Evolutionary conservation across 1,140 invertebrate species (phyloP).

Genomic region (Plutomurus gul): DNA sequence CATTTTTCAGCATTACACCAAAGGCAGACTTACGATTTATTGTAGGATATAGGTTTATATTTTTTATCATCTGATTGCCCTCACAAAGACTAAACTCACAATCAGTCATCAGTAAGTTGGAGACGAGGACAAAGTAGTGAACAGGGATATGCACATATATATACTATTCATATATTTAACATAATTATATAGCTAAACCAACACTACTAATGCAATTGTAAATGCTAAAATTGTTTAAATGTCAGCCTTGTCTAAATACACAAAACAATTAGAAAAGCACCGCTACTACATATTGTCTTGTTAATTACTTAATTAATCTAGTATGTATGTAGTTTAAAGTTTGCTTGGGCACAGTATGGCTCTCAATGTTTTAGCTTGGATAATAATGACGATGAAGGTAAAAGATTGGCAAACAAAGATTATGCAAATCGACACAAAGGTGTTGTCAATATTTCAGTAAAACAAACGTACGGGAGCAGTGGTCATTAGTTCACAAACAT

Average conservation of each 20-base stretch:
- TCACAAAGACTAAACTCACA: conserved; percentile 17
- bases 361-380: too few relatives aligned
- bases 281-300: too few relatives aligned
- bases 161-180: background rate
- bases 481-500: too few relatives aligned
- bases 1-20: background rate
- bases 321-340: background rate
- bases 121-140: background rate
- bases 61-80: conserved; percentile 15
- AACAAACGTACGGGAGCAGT: too few relatives aligned
- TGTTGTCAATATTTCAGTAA: too few relatives aligned
- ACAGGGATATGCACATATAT: background rate
- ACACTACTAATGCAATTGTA: background rate
- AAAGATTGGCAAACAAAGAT: too few relatives aligned
- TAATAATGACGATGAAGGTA: too few relatives aligned
- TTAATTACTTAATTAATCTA: too few relatives aligned
- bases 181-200: background rate
- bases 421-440: too few relatives aligned
- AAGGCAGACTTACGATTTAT: background rate
- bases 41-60: background rate
- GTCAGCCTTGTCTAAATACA: too few relatives aligned
- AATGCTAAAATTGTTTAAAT: too few relatives aligned
- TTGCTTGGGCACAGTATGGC: conserved; percentile 13
- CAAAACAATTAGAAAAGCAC: too few relatives aligned
- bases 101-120: conserved; percentile 8